phyloP scores from a whole-genome alignment of 1,140 invertebrate species.

The Vanessa atalanta region DNA sequence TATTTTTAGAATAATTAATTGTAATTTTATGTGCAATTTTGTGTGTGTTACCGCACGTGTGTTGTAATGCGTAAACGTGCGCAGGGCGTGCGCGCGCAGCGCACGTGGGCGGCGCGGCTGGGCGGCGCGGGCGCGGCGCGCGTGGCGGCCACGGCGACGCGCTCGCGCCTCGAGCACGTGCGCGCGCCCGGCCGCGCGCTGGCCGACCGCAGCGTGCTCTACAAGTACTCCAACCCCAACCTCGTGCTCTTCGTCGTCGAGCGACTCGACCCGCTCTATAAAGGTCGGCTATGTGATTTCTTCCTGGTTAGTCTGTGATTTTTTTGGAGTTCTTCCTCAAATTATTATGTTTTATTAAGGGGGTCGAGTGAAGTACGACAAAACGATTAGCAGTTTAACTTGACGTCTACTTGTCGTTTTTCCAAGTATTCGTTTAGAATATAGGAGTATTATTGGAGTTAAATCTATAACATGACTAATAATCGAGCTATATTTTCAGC shows the following conservation, averaged over 20 bases:
- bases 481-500: too few relatives aligned
- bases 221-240: slow-evolving; percentile 99
- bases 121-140: slow-evolving; percentile 81
- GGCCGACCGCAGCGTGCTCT: slow-evolving; percentile 96
- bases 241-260: slow-evolving; percentile 92
- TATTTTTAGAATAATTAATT: too few relatives aligned
- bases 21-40: too few relatives aligned
- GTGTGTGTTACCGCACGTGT: too few relatives aligned
- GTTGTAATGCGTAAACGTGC: neutral
- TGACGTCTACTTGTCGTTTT: too few relatives aligned
- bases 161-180: slow-evolving; percentile 91
- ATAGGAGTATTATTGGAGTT: too few relatives aligned
- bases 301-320: neutral
- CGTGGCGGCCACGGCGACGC: slow-evolving; percentile 86
- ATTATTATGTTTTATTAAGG: too few relatives aligned
- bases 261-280: slow-evolving; percentile 87
- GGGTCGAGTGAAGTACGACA: too few relatives aligned
- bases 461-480: too few relatives aligned
- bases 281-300: slow-evolving; percentile 79
- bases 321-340: too few relatives aligned
- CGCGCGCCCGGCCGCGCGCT: slow-evolving; percentile 98
- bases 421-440: too few relatives aligned
- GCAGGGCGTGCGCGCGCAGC: slow-evolving; percentile 69
- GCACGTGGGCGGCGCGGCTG: slow-evolving; percentile 88
- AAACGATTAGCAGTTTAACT: too few relatives aligned